Evolutionary conservation across 2,797 vertebrate genomes (phyloP), one percentile per base, ranked within the genome.

Genomic region (Poeciliopsis presidionis): DNA sequence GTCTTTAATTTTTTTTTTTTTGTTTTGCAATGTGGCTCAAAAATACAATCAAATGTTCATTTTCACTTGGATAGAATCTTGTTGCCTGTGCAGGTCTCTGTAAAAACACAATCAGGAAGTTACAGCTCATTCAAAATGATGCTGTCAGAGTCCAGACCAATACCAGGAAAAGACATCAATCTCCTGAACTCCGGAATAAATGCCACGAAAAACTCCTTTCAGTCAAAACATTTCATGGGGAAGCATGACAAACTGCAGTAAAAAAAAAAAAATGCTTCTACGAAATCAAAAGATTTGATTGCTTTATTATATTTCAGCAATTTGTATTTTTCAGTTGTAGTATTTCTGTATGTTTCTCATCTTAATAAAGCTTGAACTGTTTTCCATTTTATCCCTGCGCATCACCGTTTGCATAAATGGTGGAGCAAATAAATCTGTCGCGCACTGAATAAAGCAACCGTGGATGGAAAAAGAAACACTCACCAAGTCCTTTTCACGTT

Each of bases 401-500:
- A 18, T 63, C 22, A 39, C 18, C 20, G 25, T 12, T 9, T 12
- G 36, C 20, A 41, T 67, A 22, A 5, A 41, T 25, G 36, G 33
- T 39, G 18, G 33, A 41, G 41, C 18, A 41, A 41, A 16, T 25
- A 12, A 22, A 41, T 41, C 28, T 20, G 61, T 18, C 30, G 4
- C 1, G 2, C 30, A 36, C 0, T 30, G 4, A 13, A 14, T 61
- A 61, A 61, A 61, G 28, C 13, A 61, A 7, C 28, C 33, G 1
- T 3, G 20, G 30, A 12, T 67, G 9, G 18, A 6, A 12, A 5
- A 51, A 16, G 22, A 1, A 71, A 0, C 4, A 59, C 90, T 86
- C 61, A 96, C 96, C 96, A 96, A n/a, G 95, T 96, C 14, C 45
- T 83, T 47, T 72, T 86, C 20, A 96, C 86, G 57, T 95, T 94